A percentile compares a stretch with the other conserved stretches of the same genome.
Evolutionary conservation across 2,888 invertebrate species (phyloP).

Genomic region (Atethmia centrago): DNA sequence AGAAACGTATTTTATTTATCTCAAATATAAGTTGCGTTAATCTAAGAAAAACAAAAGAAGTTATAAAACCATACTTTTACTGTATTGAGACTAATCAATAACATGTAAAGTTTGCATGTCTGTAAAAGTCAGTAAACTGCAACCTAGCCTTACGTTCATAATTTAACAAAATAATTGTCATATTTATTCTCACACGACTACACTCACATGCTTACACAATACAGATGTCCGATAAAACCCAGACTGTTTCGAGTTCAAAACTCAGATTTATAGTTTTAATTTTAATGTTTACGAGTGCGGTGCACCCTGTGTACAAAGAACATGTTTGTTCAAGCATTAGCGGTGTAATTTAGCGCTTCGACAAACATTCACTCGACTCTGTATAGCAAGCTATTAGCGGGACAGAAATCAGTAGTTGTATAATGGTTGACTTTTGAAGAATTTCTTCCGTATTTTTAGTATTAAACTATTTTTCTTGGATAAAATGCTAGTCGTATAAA

Average conservation of each 20-base stretch:
- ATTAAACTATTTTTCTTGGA: neutral
- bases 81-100: too few species aligned
- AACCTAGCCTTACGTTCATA: neutral
- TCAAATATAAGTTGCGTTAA: too few species aligned
- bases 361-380: conserved; percentile 44
- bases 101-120: neutral
- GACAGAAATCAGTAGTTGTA: conserved; percentile 41
- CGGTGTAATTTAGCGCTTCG: conserved; percentile 50
- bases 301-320: conserved; percentile 38
- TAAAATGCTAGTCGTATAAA: neutral
- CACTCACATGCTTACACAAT: neutral
- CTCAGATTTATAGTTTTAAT: conserved; percentile 7
- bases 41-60: neutral
- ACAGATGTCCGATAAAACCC: conserved; percentile 9
- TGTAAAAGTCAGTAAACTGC: neutral
- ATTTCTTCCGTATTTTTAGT: neutral
- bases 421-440: neutral
- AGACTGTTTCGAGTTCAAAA: neutral
- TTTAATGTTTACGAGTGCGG: conserved; percentile 10
- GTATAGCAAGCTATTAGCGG: conserved; percentile 29
- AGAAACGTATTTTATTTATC: too few species aligned
- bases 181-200: neutral
- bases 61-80: neutral
- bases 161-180: neutral
- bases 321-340: conserved; percentile 55